These are phyloP conservation scores for Isurus oxyrinchus DNA, from an alignment of 2,113 vertebrate species.

Conservation along the genomic window DNA sequence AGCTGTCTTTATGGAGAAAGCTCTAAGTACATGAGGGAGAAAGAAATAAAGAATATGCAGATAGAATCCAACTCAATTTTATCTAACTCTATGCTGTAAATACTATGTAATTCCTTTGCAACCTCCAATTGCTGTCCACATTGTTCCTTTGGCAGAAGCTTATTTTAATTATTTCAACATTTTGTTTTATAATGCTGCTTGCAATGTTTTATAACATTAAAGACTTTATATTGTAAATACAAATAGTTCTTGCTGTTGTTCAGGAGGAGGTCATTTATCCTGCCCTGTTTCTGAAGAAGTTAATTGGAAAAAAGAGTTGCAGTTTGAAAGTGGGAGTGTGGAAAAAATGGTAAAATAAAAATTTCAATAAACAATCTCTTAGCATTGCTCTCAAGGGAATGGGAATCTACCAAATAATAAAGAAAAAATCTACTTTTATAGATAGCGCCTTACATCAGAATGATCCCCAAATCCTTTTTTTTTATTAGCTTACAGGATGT, in stretches of 20 bases:
- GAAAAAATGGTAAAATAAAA: not conserved
- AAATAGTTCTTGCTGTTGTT: not conserved
- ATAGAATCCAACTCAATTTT: not conserved
- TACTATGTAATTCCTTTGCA: not conserved
- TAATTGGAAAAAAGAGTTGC: not conserved
- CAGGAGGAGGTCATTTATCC: not conserved
- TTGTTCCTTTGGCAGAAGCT: not conserved
- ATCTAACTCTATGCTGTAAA: not conserved
- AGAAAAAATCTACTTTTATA: not conserved
- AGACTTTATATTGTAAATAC: not conserved
- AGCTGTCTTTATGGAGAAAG: not conserved
- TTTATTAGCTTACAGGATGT: not conserved
- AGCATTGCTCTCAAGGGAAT: not conserved
- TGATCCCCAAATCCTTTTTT: not conserved
- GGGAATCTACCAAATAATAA: not conserved
- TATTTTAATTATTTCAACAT: not conserved
- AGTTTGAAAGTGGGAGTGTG: not conserved
- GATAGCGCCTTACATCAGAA: not conserved
- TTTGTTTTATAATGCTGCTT: not conserved
- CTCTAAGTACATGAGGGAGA: not conserved
- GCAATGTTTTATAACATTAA: not conserved
- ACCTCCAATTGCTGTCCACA: not conserved
- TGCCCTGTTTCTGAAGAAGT: not conserved
- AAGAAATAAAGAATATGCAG: not conserved
- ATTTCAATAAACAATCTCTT: not conserved